Evolutionary conservation across 2,113 vertebrate genomes (phyloP).

Genomic region (Danionella cerebrum): DNA sequence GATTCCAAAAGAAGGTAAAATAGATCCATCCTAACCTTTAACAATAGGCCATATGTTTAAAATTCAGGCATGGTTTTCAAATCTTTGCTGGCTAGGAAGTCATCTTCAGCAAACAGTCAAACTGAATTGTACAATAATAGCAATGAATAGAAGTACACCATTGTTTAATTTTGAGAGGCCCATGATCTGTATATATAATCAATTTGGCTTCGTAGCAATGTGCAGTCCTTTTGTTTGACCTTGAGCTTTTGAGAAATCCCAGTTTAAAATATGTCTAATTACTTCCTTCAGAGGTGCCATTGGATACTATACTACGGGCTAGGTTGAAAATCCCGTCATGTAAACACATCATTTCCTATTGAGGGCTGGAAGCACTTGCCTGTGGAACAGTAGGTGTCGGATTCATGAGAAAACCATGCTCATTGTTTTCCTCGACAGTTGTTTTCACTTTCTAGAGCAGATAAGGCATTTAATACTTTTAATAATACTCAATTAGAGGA

Average conservation of each 20-base stretch:
- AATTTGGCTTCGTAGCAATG: neutral
- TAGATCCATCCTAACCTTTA: neutral
- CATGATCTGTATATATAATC: neutral
- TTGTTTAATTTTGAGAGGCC: neutral
- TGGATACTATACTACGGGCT: neutral
- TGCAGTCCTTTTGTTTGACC: neutral
- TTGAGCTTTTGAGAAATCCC: conserved; percentile 7
- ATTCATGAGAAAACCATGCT: neutral
- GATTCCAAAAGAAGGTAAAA: neutral
- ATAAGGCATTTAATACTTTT: too few relatives aligned
- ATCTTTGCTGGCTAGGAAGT: neutral
- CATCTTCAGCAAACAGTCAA: neutral
- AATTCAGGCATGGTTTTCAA: neutral
- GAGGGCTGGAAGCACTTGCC: neutral
- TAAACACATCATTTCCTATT: neutral
- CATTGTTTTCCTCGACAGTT: neutral
- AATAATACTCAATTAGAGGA: too few relatives aligned
- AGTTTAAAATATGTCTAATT: neutral
- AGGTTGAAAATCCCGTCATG: neutral
- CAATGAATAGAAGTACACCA: neutral
- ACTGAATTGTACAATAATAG: neutral
- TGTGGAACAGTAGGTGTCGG: neutral
- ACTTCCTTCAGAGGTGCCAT: neutral
- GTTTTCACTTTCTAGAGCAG: neutral
- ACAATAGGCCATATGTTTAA: neutral